Conservation (phyloP, 2,113 vertebrate species). For the Dromiciops gliroides region DNA sequence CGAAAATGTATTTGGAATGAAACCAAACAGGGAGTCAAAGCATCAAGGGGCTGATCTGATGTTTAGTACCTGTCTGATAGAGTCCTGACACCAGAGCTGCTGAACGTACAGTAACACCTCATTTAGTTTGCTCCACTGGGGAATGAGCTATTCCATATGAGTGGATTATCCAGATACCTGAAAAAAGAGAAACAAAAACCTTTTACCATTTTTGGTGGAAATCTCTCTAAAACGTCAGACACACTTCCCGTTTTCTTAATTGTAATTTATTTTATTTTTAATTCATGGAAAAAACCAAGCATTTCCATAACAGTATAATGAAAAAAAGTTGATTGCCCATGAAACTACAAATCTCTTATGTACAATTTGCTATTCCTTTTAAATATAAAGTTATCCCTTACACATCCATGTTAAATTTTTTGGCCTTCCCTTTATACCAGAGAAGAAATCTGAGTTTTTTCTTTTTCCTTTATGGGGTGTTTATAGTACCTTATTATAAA, state of each 20-base stretch:
- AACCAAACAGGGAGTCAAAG: not conserved
- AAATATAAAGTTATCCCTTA: too few relatives aligned
- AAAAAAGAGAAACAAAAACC: not conserved
- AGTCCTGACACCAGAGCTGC: not conserved
- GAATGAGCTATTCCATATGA: conserved; percentile 1
- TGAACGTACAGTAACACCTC: not conserved
- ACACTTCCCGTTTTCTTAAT: not conserved
- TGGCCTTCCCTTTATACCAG: too few relatives aligned
- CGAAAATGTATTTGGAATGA: not conserved
- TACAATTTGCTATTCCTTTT: not conserved
- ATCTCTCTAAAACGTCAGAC: not conserved
- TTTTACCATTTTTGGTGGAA: not conserved
- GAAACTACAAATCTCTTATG: not conserved
- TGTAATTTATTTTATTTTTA: not conserved
- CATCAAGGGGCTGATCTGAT: not conserved
- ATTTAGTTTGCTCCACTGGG: not conserved
- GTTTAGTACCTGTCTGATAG: not conserved
- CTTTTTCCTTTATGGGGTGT: too few relatives aligned
- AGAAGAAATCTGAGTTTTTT: too few relatives aligned
- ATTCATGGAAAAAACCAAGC: not conserved
- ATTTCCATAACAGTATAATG: not conserved
- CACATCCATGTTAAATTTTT: too few relatives aligned
- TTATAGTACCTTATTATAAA: too few relatives aligned
- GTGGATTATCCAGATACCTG: not conserved
- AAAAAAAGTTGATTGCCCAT: not conserved